These are phyloP conservation scores for Homarus gammarus DNA, from an alignment of 2,888 invertebrate species.

Conservation along the genomic window DNA sequence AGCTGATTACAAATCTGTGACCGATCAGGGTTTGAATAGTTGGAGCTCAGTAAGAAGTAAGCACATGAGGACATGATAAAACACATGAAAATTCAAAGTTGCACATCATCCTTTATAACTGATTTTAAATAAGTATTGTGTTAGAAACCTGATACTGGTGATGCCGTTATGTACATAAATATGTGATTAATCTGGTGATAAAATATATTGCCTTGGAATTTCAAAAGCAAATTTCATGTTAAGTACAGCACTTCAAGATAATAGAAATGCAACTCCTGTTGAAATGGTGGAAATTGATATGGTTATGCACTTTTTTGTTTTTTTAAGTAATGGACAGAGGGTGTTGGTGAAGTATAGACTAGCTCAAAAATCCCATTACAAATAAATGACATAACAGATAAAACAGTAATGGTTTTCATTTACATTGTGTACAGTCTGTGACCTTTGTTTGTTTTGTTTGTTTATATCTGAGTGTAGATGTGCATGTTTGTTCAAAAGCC, in stretches of 20 bases:
- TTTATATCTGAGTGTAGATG: not conserved
- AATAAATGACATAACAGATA: not conserved
- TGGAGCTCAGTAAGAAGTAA: no score
- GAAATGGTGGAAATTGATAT: not conserved
- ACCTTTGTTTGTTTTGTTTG: conserved; percentile 1
- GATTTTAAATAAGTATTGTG: not conserved
- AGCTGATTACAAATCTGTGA: no score
- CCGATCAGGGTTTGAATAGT: no score
- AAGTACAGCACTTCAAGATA: not conserved
- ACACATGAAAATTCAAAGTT: no score
- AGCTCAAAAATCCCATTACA: not conserved
- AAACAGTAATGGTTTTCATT: not conserved
- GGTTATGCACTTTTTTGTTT: no score
- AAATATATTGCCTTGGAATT: not conserved
- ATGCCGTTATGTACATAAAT: not conserved
- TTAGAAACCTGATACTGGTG: not conserved
- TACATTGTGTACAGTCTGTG: not conserved
- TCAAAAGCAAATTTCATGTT: not conserved
- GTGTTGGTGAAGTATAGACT: not conserved
- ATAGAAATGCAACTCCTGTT: not conserved
- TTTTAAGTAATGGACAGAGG: not conserved
- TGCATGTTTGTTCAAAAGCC: conserved; percentile 8
- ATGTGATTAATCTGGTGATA: not conserved
- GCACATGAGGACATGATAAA: no score
- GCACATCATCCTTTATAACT: not conserved